Conservation (phyloP, 2,888 invertebrate genomes). For the Caenorhabditis panamensis region DNA sequence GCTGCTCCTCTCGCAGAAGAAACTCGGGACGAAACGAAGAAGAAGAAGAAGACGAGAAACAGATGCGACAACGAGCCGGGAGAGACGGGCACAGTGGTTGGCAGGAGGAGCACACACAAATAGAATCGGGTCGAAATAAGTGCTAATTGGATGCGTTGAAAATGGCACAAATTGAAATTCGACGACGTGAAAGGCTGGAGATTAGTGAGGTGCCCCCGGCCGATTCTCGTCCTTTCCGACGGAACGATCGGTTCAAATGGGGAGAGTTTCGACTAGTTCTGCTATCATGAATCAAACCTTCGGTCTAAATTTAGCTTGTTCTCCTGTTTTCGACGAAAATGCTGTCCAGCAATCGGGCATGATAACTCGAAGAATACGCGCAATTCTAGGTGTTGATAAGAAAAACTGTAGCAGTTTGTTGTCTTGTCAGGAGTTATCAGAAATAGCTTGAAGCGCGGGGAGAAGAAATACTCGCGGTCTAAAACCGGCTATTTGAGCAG, state of each 20-base stretch:
- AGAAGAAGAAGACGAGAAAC: conserved; percentile 25
- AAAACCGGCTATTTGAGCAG: background rate
- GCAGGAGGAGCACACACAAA: background rate
- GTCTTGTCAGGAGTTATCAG: background rate
- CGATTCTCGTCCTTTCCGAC: background rate
- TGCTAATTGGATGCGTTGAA: conserved; percentile 48
- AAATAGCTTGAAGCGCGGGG: background rate
- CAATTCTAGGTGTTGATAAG: background rate
- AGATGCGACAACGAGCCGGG: conserved; percentile 50
- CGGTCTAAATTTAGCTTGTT: background rate
- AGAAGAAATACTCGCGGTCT: background rate
- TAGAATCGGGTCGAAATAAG: conserved; percentile 50
- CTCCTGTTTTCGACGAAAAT: background rate
- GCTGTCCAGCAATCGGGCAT: background rate
- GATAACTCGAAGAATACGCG: background rate
- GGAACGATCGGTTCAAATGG: conserved; percentile 3
- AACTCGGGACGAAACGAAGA: conserved; percentile 19
- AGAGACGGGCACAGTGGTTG: conserved; percentile 1
- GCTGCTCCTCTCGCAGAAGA: conserved; percentile 17
- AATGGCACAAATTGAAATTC: conserved; percentile 50
- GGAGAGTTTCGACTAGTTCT: background rate
- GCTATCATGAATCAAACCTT: background rate
- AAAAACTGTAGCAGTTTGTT: background rate
- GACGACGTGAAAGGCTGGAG: conserved; percentile 41
- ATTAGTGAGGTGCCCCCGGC: conserved; percentile 24